Evolutionary conservation across 2,797 vertebrate genomes (phyloP), one percentile per base, ranked within the genome.

Genomic region (Intellagama lesueurii): DNA sequence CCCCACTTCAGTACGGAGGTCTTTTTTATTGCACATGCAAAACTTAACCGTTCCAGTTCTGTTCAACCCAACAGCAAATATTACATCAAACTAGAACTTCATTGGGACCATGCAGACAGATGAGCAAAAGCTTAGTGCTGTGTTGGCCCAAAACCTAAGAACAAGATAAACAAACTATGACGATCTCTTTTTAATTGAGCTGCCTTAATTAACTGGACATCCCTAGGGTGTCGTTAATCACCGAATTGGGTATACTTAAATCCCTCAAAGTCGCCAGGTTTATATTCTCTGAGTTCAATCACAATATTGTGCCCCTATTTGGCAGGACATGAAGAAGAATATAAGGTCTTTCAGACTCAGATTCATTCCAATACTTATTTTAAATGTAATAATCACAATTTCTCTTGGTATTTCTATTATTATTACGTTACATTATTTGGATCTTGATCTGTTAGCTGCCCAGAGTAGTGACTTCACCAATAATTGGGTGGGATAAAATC

Each of bases 21-120:
- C 75, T 32, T 19, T 35, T 52, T 56, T 83, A 35, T 49, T 30
- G 11, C 49, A 19, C 56, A 4, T 28, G 35, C 60, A 83, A 68
- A 68, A 68, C 8, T n/a, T 28, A 52, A 77, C 4, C 7, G 78
- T 40, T 40, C 12, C 22, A 60, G 86, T 26, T 12, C 14, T 72
- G 68, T 40, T 72, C 69, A 64, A 87, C 72, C 66, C 49, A 87
- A 12, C 47, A 40, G 68, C 47, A 81, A 87, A 70, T 72, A 87
- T 72, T 87, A 87, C 80, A 87, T 72, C 44, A 52, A 72, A 56
- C 14, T 70, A 28, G 66, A 32, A 26, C 7, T 72, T 80, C 66
- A 80, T 56, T 72, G 49, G 47, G 77, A 28, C n/a, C 17, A 72
- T 14, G 4, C 52, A 60, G 28, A 7, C n/a, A 70, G 76, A 70